phyloP scores from a whole-genome alignment of 2,113 vertebrate genomes.

The Phaethon lepturus region DNA sequence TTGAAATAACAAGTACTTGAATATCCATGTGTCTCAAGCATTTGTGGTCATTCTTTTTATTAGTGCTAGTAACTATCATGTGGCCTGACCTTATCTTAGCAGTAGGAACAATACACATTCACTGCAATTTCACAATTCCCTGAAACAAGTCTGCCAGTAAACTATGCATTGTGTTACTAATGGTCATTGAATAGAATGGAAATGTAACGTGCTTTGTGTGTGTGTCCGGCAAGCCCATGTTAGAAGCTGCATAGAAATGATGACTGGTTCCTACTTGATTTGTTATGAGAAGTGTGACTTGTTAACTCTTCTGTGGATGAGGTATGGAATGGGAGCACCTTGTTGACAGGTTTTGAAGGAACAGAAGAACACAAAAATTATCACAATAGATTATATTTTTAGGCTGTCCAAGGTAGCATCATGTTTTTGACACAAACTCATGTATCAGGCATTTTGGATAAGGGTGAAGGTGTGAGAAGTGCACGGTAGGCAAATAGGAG shows the following conservation, averaged over 20 bases:
- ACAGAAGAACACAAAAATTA: neutral
- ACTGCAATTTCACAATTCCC: neutral
- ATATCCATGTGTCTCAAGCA: neutral
- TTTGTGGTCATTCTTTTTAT: neutral
- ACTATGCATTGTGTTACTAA: neutral
- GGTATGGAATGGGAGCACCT: neutral
- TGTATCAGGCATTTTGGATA: neutral
- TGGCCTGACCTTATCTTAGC: neutral
- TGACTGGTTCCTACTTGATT: neutral
- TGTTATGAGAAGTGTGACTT: neutral
- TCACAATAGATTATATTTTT: neutral
- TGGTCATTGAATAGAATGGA: neutral
- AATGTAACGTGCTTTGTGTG: neutral
- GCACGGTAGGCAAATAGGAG: neutral
- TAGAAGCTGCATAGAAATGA: neutral
- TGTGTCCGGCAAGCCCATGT: neutral
- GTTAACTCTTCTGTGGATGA: neutral
- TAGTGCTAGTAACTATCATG: neutral
- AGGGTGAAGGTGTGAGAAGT: neutral
- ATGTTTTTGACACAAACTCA: neutral
- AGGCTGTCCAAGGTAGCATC: neutral
- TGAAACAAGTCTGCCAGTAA: neutral
- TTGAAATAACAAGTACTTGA: neutral
- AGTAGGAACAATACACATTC: neutral
- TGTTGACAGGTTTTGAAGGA: neutral